Base-by-base conservation (phyloP, 2,113 vertebrate species). In the Herpailurus yagouaroundi region DNA sequence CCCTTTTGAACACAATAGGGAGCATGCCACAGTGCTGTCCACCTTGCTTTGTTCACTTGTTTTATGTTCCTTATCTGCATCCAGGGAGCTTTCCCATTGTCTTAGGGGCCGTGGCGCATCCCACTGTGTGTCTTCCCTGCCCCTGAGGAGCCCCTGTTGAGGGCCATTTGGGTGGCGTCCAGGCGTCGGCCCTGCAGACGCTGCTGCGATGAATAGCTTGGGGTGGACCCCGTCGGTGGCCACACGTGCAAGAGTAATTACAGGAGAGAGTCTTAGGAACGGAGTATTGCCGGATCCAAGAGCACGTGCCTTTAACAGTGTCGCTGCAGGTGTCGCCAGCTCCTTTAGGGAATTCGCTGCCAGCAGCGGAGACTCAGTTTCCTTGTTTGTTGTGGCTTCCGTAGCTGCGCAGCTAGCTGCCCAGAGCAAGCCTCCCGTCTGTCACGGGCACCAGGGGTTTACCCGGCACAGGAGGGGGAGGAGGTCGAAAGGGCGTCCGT, bases 51-150 rank as follows among this genome's bases (percentile, higher is more conserved):
- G 15, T 23, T 31, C 64, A 11, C 14, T 18, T 18, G 2, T 19
- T 71, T 60, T 7, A 9, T 77, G 1, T 13, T 48, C 29, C 50
- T 60, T 8, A 36, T 45, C 60, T 19, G 57, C 0, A 0, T 4
- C 0, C 55, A 3, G 76, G 89, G 52, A 64, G 41, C 33, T 19
- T 57, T 33, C 48, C 92, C 19, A 2, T 9, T 12, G 50, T 25
- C 88, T 21, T 7, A 0, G 0, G 29, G 27, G 57, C 55, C 64
- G 31, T 1, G 0, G 2, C 1, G 10, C 15, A 1, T 23, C 48
- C 33, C 19, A 2, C 4, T 8, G 14, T 12, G 41, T 2, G 11
- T 52, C 66, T 19, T 10, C 64, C 21, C 33, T 7, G 14, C 7
- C 23, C 52, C 66, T 50, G 36, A 66, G 29, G 5, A 4, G 64